phyloP scores from a whole-genome alignment of 2,113 vertebrate species.

The Apaloderma vittatum region DNA sequence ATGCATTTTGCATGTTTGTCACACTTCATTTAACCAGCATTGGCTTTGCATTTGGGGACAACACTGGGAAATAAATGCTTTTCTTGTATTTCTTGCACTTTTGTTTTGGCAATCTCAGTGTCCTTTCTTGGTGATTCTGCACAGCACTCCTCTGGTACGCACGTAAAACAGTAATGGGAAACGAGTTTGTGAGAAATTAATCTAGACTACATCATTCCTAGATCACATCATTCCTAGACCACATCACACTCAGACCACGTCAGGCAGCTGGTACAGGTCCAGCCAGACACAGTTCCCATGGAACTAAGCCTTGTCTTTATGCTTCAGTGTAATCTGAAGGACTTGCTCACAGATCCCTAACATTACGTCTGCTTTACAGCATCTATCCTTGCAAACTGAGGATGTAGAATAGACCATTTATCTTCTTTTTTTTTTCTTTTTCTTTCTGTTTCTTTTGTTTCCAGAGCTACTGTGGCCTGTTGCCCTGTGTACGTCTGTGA shows the following conservation, averaged over 20 bases:
- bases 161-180: background rate
- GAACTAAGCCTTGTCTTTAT: background rate
- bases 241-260: background rate
- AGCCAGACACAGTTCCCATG: background rate
- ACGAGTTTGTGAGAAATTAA: background rate
- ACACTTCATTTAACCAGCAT: rapidly evolving
- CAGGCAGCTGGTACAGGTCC: background rate
- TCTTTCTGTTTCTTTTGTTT: background rate
- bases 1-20: background rate
- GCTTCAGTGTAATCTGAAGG: background rate
- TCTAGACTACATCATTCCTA: background rate
- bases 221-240: background rate
- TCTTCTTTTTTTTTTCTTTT: background rate
- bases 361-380: background rate
- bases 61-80: background rate
- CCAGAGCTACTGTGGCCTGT: background rate
- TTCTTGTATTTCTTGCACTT: background rate
- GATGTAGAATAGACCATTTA: background rate
- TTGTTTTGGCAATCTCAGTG: background rate
- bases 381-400: background rate
- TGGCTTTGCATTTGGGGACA: background rate
- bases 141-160: background rate
- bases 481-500: rapidly evolving
- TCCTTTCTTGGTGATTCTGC: background rate
- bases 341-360: background rate